Base-by-base conservation (phyloP, 2,113 vertebrate genomes). In the Malurus melanocephalus region DNA sequence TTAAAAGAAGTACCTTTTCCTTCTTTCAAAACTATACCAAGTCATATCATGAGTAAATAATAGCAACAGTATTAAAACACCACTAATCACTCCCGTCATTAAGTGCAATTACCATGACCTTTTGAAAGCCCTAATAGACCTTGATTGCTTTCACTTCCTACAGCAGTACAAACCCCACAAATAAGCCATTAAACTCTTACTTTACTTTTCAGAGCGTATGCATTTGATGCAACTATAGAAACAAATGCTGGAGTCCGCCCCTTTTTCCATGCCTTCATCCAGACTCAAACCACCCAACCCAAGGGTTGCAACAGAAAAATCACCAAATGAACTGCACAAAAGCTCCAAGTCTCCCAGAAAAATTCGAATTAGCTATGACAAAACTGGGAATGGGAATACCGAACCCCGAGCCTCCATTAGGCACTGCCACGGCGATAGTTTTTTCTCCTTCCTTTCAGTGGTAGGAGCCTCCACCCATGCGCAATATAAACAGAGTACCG, bases 261-360 rank as follows among this genome's bases (percentile, higher is more conserved):
- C 0, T 2, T 75, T 81, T 77, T 71, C 43, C 61, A 43, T 18
- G 32, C 33, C 7, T 42, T 40, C 17, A 15, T 33, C 49, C 38
- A 56, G 40, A 10, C 38, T 88, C 35, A 38, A 64, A 40, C 5
- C 57, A 32, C 46, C 13, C 6, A 3, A 21, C 19, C 21, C 5
- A 45, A 59, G 6, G 6, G 10, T 43, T 43, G 16, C 59, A 62
- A 61, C 79, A 7, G 13, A 5, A 23, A 33, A 52, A 3, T 1
- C 2, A 30, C 5, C 23, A 38, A 26, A 32, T 0, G 0, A 33
- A 33, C 18, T 11, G 10, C 11, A n/a, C 3, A 0, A 23, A 0
- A 32, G 7, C 9, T 11, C 18, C 28, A n/a, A n/a, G 11, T 28
- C 21, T 80, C 73, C 43, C 53, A 35, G 46, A 48, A 65, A 69